A percentile compares a stretch with the other conserved stretches of the same genome.
phyloP scores from a whole-genome alignment of 2,888 invertebrate species.

The Pristionchus maxplancki region DNA sequence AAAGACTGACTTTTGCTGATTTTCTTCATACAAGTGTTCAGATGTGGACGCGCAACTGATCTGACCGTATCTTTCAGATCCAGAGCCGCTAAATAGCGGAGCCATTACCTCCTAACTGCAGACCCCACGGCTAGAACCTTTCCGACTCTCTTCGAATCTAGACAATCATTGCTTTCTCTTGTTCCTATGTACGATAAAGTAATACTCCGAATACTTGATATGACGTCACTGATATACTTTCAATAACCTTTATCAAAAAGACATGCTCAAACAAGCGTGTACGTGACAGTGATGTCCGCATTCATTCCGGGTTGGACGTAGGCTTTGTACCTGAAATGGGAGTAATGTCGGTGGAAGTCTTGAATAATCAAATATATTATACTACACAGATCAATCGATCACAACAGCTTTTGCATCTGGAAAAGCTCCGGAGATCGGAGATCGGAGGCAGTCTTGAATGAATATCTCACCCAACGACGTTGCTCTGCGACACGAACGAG shows the following conservation, averaged over 20 bases:
- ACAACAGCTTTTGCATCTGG: too few relatives aligned
- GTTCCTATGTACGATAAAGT: neutral
- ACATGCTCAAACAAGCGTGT: neutral
- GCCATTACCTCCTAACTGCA: too few relatives aligned
- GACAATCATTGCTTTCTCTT: conserved; percentile 3
- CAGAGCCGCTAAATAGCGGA: too few relatives aligned
- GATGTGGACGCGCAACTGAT: too few relatives aligned
- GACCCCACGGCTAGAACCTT: conserved; percentile 32
- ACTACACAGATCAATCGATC: neutral
- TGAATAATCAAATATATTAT: neutral
- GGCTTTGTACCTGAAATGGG: neutral
- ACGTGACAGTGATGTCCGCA: neutral
- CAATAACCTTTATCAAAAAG: too few relatives aligned
- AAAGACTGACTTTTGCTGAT: too few relatives aligned
- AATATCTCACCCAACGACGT: neutral
- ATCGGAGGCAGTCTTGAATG: neutral
- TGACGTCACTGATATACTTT: too few relatives aligned
- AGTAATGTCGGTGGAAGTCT: too few relatives aligned
- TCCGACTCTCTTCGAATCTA: neutral
- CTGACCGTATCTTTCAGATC: too few relatives aligned
- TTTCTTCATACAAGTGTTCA: too few relatives aligned
- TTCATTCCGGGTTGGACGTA: conserved; percentile 6
- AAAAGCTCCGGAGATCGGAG: too few relatives aligned
- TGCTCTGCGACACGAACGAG: conserved; percentile 21
- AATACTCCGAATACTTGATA: neutral